A percentile compares a stretch with the other conserved stretches of the same genome.
Conservation (phyloP, 1,140 invertebrate genomes). For the Sminthurides bifidus region DNA sequence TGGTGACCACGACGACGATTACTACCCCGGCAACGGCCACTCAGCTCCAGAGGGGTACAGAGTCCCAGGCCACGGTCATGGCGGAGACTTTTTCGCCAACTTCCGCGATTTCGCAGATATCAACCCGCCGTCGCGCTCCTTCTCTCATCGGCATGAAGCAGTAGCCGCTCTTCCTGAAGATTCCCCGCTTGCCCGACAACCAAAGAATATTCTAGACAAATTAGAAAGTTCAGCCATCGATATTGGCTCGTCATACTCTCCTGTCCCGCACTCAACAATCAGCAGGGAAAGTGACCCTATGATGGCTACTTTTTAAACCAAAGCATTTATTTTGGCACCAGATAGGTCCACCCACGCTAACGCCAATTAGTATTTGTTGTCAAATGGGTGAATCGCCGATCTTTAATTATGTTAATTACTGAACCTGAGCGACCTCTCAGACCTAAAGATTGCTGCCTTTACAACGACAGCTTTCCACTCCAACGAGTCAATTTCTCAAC, state of each 20-base stretch:
- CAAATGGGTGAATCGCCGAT: too few species aligned
- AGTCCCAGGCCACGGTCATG: slow-evolving; percentile 38
- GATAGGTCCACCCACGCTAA: too few species aligned
- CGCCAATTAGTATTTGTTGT: too few species aligned
- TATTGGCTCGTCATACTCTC: background rate
- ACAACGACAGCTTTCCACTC: too few species aligned
- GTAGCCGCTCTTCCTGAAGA: slow-evolving; percentile 40
- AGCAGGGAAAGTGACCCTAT: slow-evolving; percentile 27
- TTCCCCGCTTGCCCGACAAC: slow-evolving; percentile 35
- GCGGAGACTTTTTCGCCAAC: slow-evolving; percentile 62
- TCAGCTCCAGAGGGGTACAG: slow-evolving; percentile 45
- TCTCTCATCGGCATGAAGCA: slow-evolving; percentile 66
- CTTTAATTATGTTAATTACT: too few species aligned
- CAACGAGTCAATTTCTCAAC: too few species aligned
- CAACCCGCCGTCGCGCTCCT: slow-evolving; percentile 63
- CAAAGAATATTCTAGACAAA: slow-evolving; percentile 67
- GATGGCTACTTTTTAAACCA: slow-evolving; percentile 31
- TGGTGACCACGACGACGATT: slow-evolving; percentile 25
- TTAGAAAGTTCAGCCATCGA: slow-evolving; percentile 41
- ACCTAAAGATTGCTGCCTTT: too few species aligned
- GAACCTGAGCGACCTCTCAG: too few species aligned
- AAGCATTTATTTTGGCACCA: too few species aligned
- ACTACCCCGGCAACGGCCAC: slow-evolving; percentile 33
- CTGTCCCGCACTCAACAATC: slow-evolving; percentile 1
- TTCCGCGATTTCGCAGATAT: slow-evolving; percentile 81